Evolutionary conservation across 2,113 vertebrate genomes (phyloP), one percentile per base, ranked within the genome.

Genomic region (Pelecanus crispus): DNA sequence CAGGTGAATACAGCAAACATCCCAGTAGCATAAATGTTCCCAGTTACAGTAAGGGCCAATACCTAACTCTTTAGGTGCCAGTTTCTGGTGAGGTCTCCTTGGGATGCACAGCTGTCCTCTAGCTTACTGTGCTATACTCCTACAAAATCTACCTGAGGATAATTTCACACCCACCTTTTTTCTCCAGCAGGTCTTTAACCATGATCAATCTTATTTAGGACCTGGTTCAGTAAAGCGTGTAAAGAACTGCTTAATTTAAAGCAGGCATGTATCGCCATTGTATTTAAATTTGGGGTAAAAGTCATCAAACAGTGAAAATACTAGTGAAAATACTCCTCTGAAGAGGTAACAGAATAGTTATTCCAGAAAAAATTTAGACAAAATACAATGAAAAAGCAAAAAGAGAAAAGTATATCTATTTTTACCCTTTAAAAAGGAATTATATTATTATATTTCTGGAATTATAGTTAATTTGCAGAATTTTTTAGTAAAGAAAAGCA

Each of bases 221-320:
- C 16, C 5, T 17, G 0, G 2, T 36, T 73, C 9, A 70, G 9
- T 29, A 73, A 73, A 77, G 25, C 2, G 1, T 53, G 11, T 56
- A 73, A 77, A 25, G 8, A 66, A 26, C n/a, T 32, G 19, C 8
- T 70, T 78, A 49, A 86, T 62, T 88, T 79, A 50, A 88, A 91
- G 17, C 5, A 75, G 38, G 9, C 2, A 29, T 7, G 6, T 67
- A 81, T 17, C 4, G 3, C 4, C 5, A 1, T 16, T 26, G 25
- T 21, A 90, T 81, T 56, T 49, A 78, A 82, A 55, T 59, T 6
- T 40, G 17, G 13, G 13, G 9, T 71, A 44, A 65, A 89, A 82
- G 10, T 36, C 34, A 65, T 7, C 24, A 81, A 81, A 73, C 4
- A 67, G 34, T 21, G n/a, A n/a, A n/a, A n/a, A n/a, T n/a, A 9